Percentiles rank a stretch among this genome's conserved stretches.
Evolutionary conservation across 2,797 vertebrate species (phyloP).

Genomic region (Pelodytes ibericus): DNA sequence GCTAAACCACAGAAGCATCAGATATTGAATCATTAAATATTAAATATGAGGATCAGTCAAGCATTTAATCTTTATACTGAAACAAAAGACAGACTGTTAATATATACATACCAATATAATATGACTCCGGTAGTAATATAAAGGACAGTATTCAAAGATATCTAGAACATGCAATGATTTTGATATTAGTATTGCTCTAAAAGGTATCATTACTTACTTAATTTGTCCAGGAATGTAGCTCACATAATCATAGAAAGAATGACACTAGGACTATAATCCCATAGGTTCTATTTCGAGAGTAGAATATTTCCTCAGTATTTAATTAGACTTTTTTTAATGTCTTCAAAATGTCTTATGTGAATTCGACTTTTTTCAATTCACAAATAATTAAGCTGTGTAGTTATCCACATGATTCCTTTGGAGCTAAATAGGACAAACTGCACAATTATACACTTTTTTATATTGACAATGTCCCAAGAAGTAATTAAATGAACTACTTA

Average conservation of each 20-base stretch:
- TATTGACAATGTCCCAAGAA: neutral
- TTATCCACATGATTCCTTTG: neutral
- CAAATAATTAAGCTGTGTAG: neutral
- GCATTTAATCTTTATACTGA: constrained; percentile 25
- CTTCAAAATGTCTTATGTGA: constrained; percentile 10
- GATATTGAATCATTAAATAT: constrained; percentile 13
- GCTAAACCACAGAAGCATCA: neutral
- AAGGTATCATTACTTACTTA: constrained; percentile 24
- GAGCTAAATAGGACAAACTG: neutral
- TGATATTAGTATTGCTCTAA: constrained; percentile 6
- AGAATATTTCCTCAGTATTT: constrained; percentile 16
- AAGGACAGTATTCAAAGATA: constrained; percentile 12
- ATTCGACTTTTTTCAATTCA: neutral
- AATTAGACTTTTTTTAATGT: constrained; percentile 22
- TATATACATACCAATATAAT: constrained; percentile 25
- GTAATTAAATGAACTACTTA: neutral
- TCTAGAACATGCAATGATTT: constrained; percentile 19
- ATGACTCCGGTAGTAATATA: constrained; percentile 3
- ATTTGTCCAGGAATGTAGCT: constrained; percentile 26
- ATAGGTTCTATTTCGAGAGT: constrained; percentile 23
- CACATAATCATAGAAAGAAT: constrained; percentile 17
- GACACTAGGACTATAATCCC: constrained; percentile 24
- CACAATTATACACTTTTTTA: neutral
- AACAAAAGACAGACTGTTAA: constrained; percentile 23
- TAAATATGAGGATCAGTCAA: constrained; percentile 11